These are phyloP conservation scores for Orthosia gracilis DNA, from an alignment of 2,888 invertebrate genomes.

Conservation along the genomic window DNA sequence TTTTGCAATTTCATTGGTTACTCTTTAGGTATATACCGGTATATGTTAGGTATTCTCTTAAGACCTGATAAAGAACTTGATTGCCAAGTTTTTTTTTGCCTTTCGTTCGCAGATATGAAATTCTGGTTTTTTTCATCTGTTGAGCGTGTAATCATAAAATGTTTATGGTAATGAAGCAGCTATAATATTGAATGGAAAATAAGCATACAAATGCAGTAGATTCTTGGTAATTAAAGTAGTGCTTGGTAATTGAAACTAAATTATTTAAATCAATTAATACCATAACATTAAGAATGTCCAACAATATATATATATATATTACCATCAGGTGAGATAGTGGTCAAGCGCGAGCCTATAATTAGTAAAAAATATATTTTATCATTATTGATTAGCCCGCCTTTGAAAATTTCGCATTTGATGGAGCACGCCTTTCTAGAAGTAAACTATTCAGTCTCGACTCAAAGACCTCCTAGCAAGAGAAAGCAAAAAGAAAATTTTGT, in stretches of 20 bases:
- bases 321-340: no score
- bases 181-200: background rate
- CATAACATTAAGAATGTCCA: background rate
- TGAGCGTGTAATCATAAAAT: constrained; percentile 11
- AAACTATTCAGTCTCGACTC: no score
- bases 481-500: constrained; percentile 27
- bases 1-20: constrained; percentile 57
- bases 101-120: background rate
- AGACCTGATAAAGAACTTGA: constrained; percentile 22
- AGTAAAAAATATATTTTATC: no score
- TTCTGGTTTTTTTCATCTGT: constrained; percentile 12
- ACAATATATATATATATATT: no score
- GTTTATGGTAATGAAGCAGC: constrained; percentile 9
- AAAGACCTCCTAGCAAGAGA: background rate
- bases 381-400: no score
- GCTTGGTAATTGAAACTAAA: background rate
- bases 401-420: no score
- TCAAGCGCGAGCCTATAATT: no score
- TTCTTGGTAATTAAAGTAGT: background rate
- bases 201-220: background rate
- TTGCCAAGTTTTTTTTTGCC: constrained; percentile 1
- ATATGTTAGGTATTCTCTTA: constrained; percentile 13
- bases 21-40: constrained; percentile 23
- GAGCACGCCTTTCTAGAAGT: no score
- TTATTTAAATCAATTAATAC: background rate